phyloP scores from a whole-genome alignment of 53 echinoderm and acorn worm species.

The Henricia sp. region DNA sequence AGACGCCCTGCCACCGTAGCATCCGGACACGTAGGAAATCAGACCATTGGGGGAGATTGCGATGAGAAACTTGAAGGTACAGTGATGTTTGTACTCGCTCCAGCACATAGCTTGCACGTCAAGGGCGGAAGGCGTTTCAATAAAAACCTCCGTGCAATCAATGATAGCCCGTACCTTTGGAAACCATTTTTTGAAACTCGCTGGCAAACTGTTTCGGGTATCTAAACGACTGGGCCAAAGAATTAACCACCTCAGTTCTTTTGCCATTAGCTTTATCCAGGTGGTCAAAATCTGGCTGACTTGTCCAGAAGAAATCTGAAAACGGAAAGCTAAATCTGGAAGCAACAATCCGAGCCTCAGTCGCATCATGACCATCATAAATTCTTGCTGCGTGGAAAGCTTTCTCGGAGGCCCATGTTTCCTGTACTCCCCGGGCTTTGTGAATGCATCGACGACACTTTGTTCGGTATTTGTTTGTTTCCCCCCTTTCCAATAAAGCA shows the following conservation, averaged over 20 bases:
- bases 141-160: constrained; percentile 80
- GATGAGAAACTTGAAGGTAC: constrained; percentile 68
- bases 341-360: no score
- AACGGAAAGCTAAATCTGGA: no score
- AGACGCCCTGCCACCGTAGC: constrained; percentile 71
- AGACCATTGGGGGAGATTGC: constrained; percentile 67
- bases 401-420: no score
- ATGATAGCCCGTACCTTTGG: constrained; percentile 44
- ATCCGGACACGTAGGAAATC: constrained; percentile 65
- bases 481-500: no score
- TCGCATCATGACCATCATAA: no score
- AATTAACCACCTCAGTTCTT: constrained; percentile 9
- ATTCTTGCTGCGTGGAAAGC: no score
- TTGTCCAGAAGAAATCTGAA: no score
- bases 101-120: constrained; percentile 62
- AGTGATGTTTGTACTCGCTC: constrained; percentile 75
- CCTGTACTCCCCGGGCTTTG: no score
- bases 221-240: constrained; percentile 32
- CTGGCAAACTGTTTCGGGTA: not conserved
- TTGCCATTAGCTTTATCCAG: constrained; percentile 39
- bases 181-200: not conserved
- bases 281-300: not conserved
- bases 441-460: no score
- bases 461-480: no score
- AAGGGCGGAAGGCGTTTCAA: constrained; percentile 51